A percentile compares a stretch with the other conserved stretches of the same genome.
Evolutionary conservation across 2,797 vertebrate genomes (phyloP).

Genomic region (Momotus momota): DNA sequence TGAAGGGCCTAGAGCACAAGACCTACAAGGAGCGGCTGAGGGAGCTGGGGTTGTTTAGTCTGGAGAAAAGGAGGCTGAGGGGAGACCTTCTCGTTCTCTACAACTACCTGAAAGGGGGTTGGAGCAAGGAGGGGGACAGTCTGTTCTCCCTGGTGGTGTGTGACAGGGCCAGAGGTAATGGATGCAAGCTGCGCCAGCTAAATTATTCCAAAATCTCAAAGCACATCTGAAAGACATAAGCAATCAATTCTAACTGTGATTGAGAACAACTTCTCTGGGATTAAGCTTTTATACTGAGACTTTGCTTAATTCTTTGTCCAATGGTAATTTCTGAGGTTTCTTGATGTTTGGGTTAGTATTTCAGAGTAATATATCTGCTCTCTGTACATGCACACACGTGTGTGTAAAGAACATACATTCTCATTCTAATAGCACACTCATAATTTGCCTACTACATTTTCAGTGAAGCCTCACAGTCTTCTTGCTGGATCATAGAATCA

Average conservation of each 20-base stretch:
- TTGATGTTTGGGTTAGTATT: not conserved
- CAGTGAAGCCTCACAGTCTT: not conserved
- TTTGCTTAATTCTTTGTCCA: not conserved
- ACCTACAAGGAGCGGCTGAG: too few species aligned
- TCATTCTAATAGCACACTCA: not conserved
- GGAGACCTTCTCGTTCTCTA: too few species aligned
- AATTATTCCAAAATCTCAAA: not conserved
- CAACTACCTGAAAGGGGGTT: too few species aligned
- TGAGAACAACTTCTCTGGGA: not conserved
- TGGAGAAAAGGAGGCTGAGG: too few species aligned
- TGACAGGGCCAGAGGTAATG: too few species aligned
- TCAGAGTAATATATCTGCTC: not conserved
- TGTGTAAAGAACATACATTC: not conserved
- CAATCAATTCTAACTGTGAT: not conserved
- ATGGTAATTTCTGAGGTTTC: not conserved
- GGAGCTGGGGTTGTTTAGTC: too few species aligned
- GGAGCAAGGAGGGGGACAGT: too few species aligned
- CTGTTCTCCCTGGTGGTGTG: too few species aligned
- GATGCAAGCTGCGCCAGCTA: not conserved
- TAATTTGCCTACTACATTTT: not conserved
- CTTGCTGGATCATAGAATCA: too few species aligned
- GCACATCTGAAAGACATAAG: not conserved
- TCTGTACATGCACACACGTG: accelerated
- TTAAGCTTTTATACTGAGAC: not conserved
- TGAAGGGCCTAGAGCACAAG: too few species aligned